Evolutionary conservation across 1,140 invertebrate genomes (phyloP).

Genomic region (Ceratitis capitata): DNA sequence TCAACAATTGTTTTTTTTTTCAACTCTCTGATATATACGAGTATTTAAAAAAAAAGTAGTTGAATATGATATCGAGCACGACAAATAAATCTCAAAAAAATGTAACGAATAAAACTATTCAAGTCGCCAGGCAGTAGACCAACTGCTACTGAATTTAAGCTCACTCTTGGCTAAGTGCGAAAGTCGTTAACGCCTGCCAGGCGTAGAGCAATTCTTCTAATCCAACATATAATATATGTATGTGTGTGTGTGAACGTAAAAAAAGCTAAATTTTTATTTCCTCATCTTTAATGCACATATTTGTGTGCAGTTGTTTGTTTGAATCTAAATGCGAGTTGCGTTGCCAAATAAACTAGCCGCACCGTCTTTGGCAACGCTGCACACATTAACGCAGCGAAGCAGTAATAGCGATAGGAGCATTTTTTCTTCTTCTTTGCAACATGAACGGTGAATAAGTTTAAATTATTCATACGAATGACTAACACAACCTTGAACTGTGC

Average conservation of each 20-base stretch:
- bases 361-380: not conserved
- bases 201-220: not conserved
- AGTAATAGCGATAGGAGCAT: conserved; percentile 10
- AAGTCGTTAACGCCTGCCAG: not conserved
- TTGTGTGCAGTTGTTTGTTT: not conserved
- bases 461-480: conserved; percentile 14
- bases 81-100: not conserved
- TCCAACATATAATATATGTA: no score
- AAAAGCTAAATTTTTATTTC: no score
- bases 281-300: not conserved
- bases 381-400: not conserved
- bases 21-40: no score
- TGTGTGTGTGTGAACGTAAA: not conserved
- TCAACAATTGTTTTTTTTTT: no score
- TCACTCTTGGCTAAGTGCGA: not conserved
- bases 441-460: conserved; percentile 21
- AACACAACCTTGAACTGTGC: conserved; percentile 32
- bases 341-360: not conserved
- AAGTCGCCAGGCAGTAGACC: not conserved
- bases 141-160: not conserved
- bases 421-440: conserved; percentile 1
- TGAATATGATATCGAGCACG: no score
- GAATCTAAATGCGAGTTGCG: no score
- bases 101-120: not conserved
- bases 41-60: no score